phyloP scores from a whole-genome alignment of 2,888 invertebrate species.

The Cephonodes hylas region DNA sequence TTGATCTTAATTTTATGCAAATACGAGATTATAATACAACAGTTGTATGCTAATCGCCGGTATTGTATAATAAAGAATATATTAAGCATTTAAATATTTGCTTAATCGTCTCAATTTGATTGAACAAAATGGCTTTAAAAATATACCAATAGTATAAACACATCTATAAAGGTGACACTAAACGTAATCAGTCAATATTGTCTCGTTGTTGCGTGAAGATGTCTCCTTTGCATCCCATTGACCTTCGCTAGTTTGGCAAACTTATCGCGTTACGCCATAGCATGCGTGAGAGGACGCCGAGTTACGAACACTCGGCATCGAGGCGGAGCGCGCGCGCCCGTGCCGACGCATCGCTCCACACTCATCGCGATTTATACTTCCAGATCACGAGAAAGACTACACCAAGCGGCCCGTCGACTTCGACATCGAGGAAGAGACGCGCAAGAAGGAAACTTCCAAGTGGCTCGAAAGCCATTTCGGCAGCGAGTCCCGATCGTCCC shows the following conservation, averaged over 20 bases:
- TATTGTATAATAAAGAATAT: not conserved
- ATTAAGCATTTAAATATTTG: not conserved
- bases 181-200: slow-evolving; percentile 55
- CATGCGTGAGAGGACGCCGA: slow-evolving; percentile 53
- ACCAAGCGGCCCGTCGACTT: slow-evolving; percentile 91
- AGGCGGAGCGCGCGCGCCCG: slow-evolving; percentile 59
- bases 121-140: not conserved
- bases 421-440: slow-evolving; percentile 93
- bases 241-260: slow-evolving; percentile 77
- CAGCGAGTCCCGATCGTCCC: slow-evolving; percentile 90
- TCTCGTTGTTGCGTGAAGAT: slow-evolving; percentile 65
- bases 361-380: slow-evolving; percentile 67
- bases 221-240: slow-evolving; percentile 69
- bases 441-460: slow-evolving; percentile 94
- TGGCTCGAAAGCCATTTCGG: slow-evolving; percentile 96
- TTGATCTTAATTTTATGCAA: not conserved
- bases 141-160: not conserved
- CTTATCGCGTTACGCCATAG: slow-evolving; percentile 75
- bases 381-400: slow-evolving; percentile 87
- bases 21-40: not conserved
- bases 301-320: slow-evolving; percentile 54
- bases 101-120: not conserved
- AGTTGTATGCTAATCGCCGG: not conserved
- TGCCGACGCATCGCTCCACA: slow-evolving; percentile 32
- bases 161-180: not conserved